These are phyloP conservation scores for Oscheius sp. DNA, from an alignment of 1,140 invertebrate genomes.

Conservation along the genomic window DNA sequence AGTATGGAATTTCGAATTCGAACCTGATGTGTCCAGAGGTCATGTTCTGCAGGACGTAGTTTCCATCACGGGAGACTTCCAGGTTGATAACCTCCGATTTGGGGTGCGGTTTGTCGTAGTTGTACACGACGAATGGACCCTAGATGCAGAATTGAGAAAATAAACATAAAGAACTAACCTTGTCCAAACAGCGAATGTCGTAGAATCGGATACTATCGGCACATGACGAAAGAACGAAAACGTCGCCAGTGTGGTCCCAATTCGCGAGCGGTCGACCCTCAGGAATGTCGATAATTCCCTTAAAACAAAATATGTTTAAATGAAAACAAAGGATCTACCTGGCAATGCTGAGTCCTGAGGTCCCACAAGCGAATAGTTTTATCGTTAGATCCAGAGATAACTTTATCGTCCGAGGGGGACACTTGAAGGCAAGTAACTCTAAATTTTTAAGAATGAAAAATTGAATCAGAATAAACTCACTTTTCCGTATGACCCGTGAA, in stretches of 20 bases:
- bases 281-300: no score
- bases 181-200: conserved; percentile 90
- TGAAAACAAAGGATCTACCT: no score
- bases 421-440: conserved; percentile 90
- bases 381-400: conserved; percentile 94
- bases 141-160: conserved; percentile 24
- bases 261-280: conserved; percentile 89
- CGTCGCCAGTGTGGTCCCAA: conserved; percentile 95
- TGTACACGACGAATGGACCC: conserved; percentile 92
- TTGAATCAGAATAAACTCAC: conserved; percentile 62
- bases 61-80: conserved; percentile 95
- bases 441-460: no score
- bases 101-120: conserved; percentile 91
- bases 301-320: no score
- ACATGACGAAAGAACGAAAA: conserved; percentile 95
- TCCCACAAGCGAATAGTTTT: conserved; percentile 96
- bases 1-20: neutral
- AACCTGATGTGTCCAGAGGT: conserved; percentile 76
- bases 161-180: conserved; percentile 64
- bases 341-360: conserved; percentile 87
- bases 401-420: conserved; percentile 95
- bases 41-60: conserved; percentile 91
- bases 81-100: conserved; percentile 69
- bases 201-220: conserved; percentile 94
- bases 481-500: conserved; percentile 90